Percentiles rank a stretch among this genome's conserved stretches.
Conservation (phyloP, 2,797 vertebrate genomes). For the Euphonia xanthogaster region DNA sequence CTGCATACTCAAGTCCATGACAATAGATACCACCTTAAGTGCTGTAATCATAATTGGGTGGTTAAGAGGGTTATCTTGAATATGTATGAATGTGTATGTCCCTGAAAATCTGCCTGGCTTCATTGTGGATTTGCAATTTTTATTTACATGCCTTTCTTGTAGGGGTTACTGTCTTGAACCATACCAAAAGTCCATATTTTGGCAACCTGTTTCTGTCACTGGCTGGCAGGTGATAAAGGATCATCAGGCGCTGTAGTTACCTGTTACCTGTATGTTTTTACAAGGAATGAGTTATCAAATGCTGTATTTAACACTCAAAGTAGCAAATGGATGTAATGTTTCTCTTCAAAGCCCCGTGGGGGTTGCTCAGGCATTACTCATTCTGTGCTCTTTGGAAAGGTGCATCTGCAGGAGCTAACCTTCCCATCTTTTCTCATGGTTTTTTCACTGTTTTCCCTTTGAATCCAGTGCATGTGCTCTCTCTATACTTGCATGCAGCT, state of each 20-base stretch:
- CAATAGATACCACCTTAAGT: not conserved
- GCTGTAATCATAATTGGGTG: not conserved
- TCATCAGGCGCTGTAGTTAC: not conserved
- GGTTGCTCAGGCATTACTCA: not conserved
- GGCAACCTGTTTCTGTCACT: not conserved
- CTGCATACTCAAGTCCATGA: not conserved
- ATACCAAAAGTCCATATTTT: not conserved
- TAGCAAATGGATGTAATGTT: not conserved
- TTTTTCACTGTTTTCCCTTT: not conserved
- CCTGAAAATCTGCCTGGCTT: not conserved
- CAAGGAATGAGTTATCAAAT: not conserved
- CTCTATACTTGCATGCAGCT: not conserved
- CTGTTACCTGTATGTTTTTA: not conserved
- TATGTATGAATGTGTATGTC: not conserved
- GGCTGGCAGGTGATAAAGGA: not conserved
- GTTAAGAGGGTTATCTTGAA: not conserved
- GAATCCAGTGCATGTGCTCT: not conserved
- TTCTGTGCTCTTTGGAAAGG: not conserved
- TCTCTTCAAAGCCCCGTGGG: not conserved
- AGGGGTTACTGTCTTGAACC: not conserved
- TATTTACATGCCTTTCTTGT: not conserved
- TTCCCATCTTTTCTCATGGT: not conserved
- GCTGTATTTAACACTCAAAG: not conserved
- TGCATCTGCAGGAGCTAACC: not conserved
- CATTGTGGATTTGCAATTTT: not conserved